These are phyloP conservation scores for Lumbricus terrestris DNA, from an alignment of 2,888 invertebrate genomes.

Conservation along the genomic window DNA sequence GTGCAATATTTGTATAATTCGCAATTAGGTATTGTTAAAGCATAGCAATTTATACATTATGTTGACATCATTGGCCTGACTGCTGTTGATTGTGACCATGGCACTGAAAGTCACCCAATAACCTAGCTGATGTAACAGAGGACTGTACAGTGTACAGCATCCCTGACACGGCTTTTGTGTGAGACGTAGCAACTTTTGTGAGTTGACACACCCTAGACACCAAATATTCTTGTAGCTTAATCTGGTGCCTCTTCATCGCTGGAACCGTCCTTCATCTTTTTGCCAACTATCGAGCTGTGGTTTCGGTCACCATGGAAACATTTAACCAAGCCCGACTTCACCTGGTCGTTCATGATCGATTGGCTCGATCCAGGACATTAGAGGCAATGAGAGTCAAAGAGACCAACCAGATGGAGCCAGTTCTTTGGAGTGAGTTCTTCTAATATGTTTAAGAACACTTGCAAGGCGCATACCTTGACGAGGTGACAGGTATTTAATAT, in stretches of 20 bases:
- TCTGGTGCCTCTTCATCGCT: conserved; percentile 72
- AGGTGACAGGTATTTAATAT: not conserved
- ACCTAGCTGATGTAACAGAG: no score
- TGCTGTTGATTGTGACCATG: not conserved
- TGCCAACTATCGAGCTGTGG: conserved; percentile 84
- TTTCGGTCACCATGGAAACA: conserved; percentile 74
- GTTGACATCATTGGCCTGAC: no score
- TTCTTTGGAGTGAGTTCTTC: conserved; percentile 33
- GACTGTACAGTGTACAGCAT: no score
- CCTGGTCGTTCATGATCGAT: conserved; percentile 65
- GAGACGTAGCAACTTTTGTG: not conserved
- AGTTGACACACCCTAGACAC: not conserved
- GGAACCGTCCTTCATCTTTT: conserved; percentile 78
- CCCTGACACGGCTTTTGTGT: not conserved
- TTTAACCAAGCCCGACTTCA: conserved; percentile 79
- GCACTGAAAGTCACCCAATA: not conserved
- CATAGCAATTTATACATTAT: no score
- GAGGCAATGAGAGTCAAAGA: conserved; percentile 23
- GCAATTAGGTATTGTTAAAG: no score
- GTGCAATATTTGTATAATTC: no score
- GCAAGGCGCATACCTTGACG: no score
- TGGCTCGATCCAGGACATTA: conserved; percentile 9
- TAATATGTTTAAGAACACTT: not conserved
- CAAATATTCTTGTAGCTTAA: conserved; percentile 64
- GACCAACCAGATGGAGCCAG: conserved; percentile 37